Evolutionary conservation across 2,888 invertebrate genomes (phyloP).

Genomic region (Desoria tigrina): DNA sequence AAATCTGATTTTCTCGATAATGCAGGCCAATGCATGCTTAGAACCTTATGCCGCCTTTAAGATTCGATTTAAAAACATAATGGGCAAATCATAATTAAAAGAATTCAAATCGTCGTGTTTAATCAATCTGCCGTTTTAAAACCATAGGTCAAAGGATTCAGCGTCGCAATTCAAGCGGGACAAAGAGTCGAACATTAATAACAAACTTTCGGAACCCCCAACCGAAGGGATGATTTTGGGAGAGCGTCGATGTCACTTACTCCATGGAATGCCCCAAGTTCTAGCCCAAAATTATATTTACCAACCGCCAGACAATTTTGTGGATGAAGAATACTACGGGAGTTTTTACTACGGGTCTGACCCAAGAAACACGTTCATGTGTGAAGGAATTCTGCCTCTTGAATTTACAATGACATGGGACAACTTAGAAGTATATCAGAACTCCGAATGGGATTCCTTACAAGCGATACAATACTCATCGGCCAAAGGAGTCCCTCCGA

Average conservation of each 20-base stretch:
- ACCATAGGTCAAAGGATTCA: conserved; percentile 37
- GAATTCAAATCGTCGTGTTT: too few species aligned
- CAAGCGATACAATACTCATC: conserved; percentile 49
- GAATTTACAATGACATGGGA: conserved; percentile 52
- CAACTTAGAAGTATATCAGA: conserved; percentile 53
- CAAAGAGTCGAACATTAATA: conserved; percentile 46
- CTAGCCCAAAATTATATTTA: conserved; percentile 49
- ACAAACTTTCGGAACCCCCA: conserved; percentile 27
- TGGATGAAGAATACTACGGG: conserved; percentile 43
- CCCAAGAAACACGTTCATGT: conserved; percentile 39
- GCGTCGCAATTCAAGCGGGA: conserved; percentile 42
- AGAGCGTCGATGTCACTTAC: conserved; percentile 37
- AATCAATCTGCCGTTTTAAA: too few species aligned
- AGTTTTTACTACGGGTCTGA: conserved; percentile 24
- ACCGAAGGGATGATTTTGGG: conserved; percentile 48
- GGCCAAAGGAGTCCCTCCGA: conserved; percentile 46
- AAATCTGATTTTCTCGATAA: too few species aligned
- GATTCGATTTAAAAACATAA: too few species aligned
- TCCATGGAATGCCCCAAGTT: conserved; percentile 45
- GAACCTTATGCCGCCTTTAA: too few species aligned
- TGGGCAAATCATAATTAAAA: too few species aligned
- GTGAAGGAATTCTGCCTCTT: conserved; percentile 48
- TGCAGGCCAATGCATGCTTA: too few species aligned
- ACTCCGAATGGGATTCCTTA: conserved; percentile 40
- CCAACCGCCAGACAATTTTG: conserved; percentile 25